Percentiles rank a stretch among this genome's conserved stretches.
phyloP scores from a whole-genome alignment of 2,797 vertebrate genomes.

The Rhadinocentrus ornatus region DNA sequence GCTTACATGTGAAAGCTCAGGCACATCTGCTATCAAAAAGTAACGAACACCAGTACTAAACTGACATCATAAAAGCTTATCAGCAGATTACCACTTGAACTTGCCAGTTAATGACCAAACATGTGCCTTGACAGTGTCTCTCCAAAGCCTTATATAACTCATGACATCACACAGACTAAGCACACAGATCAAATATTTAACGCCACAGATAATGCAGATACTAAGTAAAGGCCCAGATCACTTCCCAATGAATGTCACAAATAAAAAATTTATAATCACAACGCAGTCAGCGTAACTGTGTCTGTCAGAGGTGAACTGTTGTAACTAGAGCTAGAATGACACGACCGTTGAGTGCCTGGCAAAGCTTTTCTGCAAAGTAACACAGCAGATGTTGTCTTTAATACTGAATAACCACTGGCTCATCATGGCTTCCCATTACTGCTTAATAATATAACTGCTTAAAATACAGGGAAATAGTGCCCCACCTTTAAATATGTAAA shows the following conservation, averaged over 20 bases:
- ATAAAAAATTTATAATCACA: slow-evolving; percentile 63
- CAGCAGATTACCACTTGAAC: slow-evolving; percentile 12
- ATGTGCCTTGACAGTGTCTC: slow-evolving; percentile 21
- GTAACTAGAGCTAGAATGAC: slow-evolving; percentile 25
- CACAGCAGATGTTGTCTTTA: slow-evolving; percentile 39
- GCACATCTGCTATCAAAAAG: not conserved
- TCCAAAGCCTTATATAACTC: slow-evolving; percentile 57
- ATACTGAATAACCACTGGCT: slow-evolving; percentile 19
- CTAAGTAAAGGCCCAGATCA: slow-evolving; percentile 37
- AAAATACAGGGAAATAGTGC: not conserved
- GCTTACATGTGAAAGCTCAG: not conserved
- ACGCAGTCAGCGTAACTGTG: slow-evolving; percentile 21
- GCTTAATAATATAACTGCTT: not conserved
- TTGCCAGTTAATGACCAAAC: slow-evolving; percentile 3
- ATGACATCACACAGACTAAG: slow-evolving; percentile 54
- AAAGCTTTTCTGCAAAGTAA: slow-evolving; percentile 40
- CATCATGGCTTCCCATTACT: slow-evolving; percentile 4
- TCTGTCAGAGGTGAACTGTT: slow-evolving; percentile 8
- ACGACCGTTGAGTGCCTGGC: slow-evolving; percentile 5
- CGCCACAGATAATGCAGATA: slow-evolving; percentile 33
- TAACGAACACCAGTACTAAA: not conserved
- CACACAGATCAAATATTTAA: slow-evolving; percentile 73
- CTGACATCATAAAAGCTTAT: slow-evolving; percentile 15
- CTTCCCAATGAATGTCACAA: slow-evolving; percentile 33
- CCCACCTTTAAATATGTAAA: not conserved